Evolutionary conservation across 2,113 vertebrate genomes (phyloP), one percentile per base, ranked within the genome.

Genomic region (Thunnus thynnus): DNA sequence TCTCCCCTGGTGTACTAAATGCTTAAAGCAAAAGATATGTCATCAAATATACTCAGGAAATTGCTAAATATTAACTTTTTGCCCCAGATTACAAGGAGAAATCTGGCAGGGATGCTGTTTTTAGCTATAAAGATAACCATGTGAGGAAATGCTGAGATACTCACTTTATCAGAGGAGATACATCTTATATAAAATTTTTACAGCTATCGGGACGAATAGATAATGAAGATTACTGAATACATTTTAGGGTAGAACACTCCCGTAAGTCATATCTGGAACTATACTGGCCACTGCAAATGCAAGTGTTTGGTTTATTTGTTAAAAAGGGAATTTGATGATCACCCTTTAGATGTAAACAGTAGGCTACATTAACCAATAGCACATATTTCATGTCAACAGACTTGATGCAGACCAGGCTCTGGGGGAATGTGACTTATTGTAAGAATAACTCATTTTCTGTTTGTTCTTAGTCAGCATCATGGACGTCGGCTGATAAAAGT

Each of bases 401-500:
- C 20, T 32, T 14, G 41, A 57, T 25, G 20, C 58, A 46, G 47
- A 17, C 5, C 44, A 44, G 70, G 25, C 32, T 60, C 44, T 5
- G 4, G 48, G 27, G 48, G 17, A 30, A 0, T 13, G 3, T 57
- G 60, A 68, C 72, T 66, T 67, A 54, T 48, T 5, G 17, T 54
- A 58, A 55, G 14, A 87, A 27, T 17, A 55, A 67, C 13, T 64
- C 3, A 41, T 68, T 68, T 61, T 22, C 56, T 78, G 72, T 66
- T 87, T 78, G 55, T 46, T 85, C 77, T 80, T 83, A 69, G 72
- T 84, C 84, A 71, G 82, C 82, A 87, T 66, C 61, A 77, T 90
- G 85, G 81, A 86, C 22, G 66, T 36, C 17, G 7, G 50, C 69
- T 78, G 47, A 66, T 69, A 61, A 84, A 78, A 73, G 62, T 80